These are phyloP conservation scores for Plectropomus leopardus DNA, from an alignment of 2,113 vertebrate genomes.

Conservation along the genomic window DNA sequence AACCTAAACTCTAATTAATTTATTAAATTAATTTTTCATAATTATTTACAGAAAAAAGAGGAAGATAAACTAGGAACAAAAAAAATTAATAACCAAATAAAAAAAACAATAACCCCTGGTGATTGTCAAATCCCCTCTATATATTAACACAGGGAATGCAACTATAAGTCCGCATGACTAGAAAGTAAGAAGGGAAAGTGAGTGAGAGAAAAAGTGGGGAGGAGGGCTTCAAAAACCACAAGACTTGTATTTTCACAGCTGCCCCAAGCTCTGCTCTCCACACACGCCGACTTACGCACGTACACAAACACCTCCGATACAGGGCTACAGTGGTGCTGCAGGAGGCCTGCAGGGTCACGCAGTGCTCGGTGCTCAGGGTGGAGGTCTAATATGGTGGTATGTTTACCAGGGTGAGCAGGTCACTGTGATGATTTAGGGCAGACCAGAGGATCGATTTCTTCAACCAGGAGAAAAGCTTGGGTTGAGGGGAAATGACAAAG, in stretches of 20 bases:
- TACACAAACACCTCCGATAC: conserved; percentile 48
- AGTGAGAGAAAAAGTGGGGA: conserved; percentile 7
- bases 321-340: conserved; percentile 27
- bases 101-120: too few relatives aligned
- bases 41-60: too few relatives aligned
- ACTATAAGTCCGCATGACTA: conserved; percentile 22
- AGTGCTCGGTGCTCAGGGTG: neutral
- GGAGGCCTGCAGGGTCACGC: conserved; percentile 24
- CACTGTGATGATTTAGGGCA: conserved; percentile 36
- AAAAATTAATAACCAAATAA: too few relatives aligned
- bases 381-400: conserved; percentile 15
- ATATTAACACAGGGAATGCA: too few relatives aligned
- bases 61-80: too few relatives aligned
- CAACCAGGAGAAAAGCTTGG: conserved; percentile 23
- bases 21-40: too few relatives aligned
- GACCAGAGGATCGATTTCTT: conserved; percentile 44
- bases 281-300: conserved; percentile 26
- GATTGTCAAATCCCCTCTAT: too few relatives aligned
- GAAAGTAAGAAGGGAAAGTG: too few relatives aligned
- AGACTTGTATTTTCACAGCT: conserved; percentile 79
- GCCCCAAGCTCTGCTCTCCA: conserved; percentile 46
- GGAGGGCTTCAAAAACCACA: conserved; percentile 50
- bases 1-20: too few relatives aligned
- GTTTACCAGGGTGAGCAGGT: conserved; percentile 49
- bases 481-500: conserved; percentile 59